Evolutionary conservation across 1,140 invertebrate species (phyloP).

Genomic region (Mya arenaria): DNA sequence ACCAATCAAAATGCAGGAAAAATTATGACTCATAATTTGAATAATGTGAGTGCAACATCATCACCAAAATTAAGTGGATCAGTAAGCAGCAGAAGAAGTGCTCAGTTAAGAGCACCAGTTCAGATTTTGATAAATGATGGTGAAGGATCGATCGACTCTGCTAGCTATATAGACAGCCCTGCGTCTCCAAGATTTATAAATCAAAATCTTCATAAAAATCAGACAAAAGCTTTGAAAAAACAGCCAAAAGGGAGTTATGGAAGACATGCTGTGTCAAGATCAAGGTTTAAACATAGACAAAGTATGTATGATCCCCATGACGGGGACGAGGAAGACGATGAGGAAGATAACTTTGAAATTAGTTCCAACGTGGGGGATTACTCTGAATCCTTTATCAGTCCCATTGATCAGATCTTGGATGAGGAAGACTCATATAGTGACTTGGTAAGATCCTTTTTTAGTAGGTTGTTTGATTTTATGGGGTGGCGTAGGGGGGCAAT

Average conservation of each 20-base stretch:
- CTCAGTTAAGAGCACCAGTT: constrained; percentile 1
- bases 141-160: constrained; percentile 43
- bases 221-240: not conserved
- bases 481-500: too few relatives aligned
- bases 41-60: constrained; percentile 18
- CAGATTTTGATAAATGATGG: constrained; percentile 54
- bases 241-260: not conserved
- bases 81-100: not conserved
- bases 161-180: constrained; percentile 4
- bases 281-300: not conserved
- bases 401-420: constrained; percentile 10
- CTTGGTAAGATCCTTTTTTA: constrained; percentile 13
- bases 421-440: constrained; percentile 9
- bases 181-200: constrained; percentile 9
- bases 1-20: constrained; percentile 4
- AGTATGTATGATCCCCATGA: constrained; percentile 2
- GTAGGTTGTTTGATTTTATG: too few relatives aligned
- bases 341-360: constrained; percentile 2
- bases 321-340: constrained; percentile 1
- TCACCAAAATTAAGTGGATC: constrained; percentile 3
- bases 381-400: constrained; percentile 22
- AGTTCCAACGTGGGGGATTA: constrained; percentile 8
- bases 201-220: not conserved
- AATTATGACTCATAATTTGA: not conserved
- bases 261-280: not conserved